phyloP scores from a whole-genome alignment of 2,113 vertebrate genomes.

The Calyptomena viridis region DNA sequence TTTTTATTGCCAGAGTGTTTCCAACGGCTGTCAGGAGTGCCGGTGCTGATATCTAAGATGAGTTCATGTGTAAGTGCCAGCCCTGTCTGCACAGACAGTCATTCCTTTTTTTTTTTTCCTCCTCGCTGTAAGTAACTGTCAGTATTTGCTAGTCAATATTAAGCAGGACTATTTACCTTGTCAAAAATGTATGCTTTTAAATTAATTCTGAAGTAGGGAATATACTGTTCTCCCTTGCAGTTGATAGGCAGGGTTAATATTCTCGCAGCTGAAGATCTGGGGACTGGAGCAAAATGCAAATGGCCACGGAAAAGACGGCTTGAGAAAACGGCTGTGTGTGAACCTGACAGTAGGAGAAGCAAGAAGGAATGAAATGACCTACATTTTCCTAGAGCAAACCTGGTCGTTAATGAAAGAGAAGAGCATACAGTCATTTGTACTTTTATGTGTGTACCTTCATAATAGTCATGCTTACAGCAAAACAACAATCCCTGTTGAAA shows the following conservation, averaged over 20 bases:
- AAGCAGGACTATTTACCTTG: constrained; percentile 24
- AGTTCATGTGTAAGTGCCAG: neutral
- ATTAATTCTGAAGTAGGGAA: neutral
- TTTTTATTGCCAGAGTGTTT: neutral
- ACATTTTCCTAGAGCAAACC: neutral
- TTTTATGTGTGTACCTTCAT: neutral
- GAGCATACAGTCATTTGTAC: neutral
- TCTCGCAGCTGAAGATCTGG: neutral
- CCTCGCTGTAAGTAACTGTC: neutral
- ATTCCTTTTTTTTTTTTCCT: neutral
- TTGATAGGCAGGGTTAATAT: constrained; percentile 27
- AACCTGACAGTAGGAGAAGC: neutral
- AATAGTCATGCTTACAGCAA: neutral
- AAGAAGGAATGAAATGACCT: neutral
- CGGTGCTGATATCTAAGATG: neutral
- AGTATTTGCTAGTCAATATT: neutral
- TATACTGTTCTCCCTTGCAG: neutral
- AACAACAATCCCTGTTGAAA: neutral
- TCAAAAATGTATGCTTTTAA: constrained; percentile 3
- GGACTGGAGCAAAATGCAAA: constrained; percentile 37
- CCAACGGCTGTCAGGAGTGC: neutral
- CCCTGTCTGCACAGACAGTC: neutral
- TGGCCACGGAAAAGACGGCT: neutral
- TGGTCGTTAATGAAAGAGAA: constrained; percentile 1
- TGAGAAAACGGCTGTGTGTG: neutral